Evolutionary conservation across 1,140 invertebrate genomes (phyloP), one percentile per base, ranked within the genome.

Genomic region (Drosophila suzukii): DNA sequence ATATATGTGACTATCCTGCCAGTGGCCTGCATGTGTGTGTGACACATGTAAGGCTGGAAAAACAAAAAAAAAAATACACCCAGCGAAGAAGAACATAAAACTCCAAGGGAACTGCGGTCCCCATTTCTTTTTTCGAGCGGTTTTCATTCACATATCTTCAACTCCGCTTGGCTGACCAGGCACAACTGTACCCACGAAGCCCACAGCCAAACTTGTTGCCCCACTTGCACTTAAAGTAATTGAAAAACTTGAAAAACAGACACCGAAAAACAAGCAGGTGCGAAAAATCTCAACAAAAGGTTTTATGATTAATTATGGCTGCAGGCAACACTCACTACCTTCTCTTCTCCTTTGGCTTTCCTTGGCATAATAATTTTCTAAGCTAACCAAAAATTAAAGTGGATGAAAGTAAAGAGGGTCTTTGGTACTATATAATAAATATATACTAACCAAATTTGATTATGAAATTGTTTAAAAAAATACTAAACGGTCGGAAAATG

Each of bases 1-100:
- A 88, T 88, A 88, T 88, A 88, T 88, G 84, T 80, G 83, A 83
- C 85, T 83, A 65, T 82, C 70, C 68, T 54, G 78, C 58, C 67
- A 60, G 51, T 73, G 58, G 57, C 47, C 36, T 63, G 44, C 41
- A 32, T 63, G 27, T 54, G 36, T 62, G 47, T 76, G 62, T 65
- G 54, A 39, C 56, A 71, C 67, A 60, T 73, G 53, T 57, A 51
- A 63, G 70, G 65, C 51, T 27, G 41, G 10, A 12, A 62, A 39
- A 67, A 61, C 63, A 32, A 63, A 74, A 61, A 55, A 51, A 38
- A 68, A 84, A 76, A 63, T 72, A 84, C 66, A 79, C 71, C 84
- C 61, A 80, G 74, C 53, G 75, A 81, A 79, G 78, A 85, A 86
- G 80, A 72, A 86, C 76, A 86, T 71, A 43, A 73, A 86, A 86